Percentiles rank a stretch among this genome's conserved stretches.
Evolutionary conservation across 2,797 vertebrate genomes (phyloP).

Genomic region (Linurgus olivaceus): DNA sequence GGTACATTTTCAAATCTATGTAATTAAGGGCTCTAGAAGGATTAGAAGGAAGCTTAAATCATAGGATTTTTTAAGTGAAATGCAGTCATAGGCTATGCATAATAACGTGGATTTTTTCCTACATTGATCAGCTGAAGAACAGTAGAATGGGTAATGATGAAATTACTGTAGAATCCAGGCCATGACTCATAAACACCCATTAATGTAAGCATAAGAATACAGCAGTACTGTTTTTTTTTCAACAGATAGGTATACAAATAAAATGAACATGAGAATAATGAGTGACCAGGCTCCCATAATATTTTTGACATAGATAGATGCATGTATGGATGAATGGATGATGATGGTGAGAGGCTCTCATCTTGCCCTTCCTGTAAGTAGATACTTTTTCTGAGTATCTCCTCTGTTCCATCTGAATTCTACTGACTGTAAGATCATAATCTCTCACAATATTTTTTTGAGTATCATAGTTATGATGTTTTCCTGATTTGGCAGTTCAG

Average conservation of each 20-base stretch:
- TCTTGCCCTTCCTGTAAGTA: not conserved
- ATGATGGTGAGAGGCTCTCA: not conserved
- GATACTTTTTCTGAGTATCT: not conserved
- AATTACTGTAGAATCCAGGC: slow-evolving; percentile 1
- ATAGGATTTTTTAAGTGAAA: slow-evolving; percentile 43
- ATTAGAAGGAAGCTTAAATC: slow-evolving; percentile 45
- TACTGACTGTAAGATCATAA: not conserved
- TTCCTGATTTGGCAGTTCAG: not conserved
- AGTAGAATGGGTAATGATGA: not conserved
- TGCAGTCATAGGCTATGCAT: slow-evolving; percentile 34
- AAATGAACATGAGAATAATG: not conserved
- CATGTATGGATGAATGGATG: not conserved
- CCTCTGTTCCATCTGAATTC: not conserved
- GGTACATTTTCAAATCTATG: slow-evolving; percentile 48
- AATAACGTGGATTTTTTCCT: slow-evolving; percentile 50
- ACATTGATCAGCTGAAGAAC: slow-evolving; percentile 22
- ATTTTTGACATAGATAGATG: not conserved
- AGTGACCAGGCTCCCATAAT: not conserved
- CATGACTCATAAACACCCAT: slow-evolving; percentile 28
- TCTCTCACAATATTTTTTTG: not conserved
- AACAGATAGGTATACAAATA: not conserved
- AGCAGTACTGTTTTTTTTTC: slow-evolving; percentile 3
- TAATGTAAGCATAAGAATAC: not conserved
- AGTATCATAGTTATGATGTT: not conserved
- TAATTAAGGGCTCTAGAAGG: slow-evolving; percentile 65